These are phyloP conservation scores for Steinernema feltiae DNA, from an alignment of 1,140 invertebrate species.

Conservation along the genomic window DNA sequence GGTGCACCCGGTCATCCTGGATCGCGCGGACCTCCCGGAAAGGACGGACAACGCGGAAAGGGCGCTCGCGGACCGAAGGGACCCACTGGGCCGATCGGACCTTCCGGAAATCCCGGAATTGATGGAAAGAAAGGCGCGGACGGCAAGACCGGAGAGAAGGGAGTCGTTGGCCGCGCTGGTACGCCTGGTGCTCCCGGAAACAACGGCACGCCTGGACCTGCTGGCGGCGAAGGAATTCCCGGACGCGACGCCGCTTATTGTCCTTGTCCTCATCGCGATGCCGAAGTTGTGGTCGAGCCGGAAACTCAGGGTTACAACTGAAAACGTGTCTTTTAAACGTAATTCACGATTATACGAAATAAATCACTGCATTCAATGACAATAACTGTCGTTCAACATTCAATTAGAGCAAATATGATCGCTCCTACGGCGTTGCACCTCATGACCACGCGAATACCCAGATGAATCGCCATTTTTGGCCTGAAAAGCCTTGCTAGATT, in stretches of 20 bases:
- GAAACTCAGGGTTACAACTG: too few species aligned
- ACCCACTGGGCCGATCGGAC: constrained; percentile 19
- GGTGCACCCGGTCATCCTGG: constrained; percentile 29
- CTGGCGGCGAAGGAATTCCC: neutral
- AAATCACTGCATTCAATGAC: too few species aligned
- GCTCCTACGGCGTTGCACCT: too few species aligned
- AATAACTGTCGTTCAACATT: too few species aligned
- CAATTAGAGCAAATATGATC: too few species aligned
- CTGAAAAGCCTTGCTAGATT: too few species aligned
- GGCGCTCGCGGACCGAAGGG: constrained; percentile 14
- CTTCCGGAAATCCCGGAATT: constrained; percentile 22
- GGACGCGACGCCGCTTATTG: neutral
- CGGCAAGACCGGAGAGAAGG: constrained; percentile 30
- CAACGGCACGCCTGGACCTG: neutral
- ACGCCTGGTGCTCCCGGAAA: constrained; percentile 22
- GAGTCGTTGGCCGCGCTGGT: constrained; percentile 34
- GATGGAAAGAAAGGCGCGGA: constrained; percentile 21
- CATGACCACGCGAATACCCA: too few species aligned
- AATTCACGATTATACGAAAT: too few species aligned
- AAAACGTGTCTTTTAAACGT: too few species aligned
- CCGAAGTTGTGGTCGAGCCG: too few species aligned
- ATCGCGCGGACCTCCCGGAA: constrained; percentile 17
- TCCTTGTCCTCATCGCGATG: neutral
- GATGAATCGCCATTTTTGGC: too few species aligned
- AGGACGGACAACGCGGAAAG: neutral